Evolutionary conservation across 2,113 vertebrate species (phyloP).

Genomic region (Dermatemys mawii): DNA sequence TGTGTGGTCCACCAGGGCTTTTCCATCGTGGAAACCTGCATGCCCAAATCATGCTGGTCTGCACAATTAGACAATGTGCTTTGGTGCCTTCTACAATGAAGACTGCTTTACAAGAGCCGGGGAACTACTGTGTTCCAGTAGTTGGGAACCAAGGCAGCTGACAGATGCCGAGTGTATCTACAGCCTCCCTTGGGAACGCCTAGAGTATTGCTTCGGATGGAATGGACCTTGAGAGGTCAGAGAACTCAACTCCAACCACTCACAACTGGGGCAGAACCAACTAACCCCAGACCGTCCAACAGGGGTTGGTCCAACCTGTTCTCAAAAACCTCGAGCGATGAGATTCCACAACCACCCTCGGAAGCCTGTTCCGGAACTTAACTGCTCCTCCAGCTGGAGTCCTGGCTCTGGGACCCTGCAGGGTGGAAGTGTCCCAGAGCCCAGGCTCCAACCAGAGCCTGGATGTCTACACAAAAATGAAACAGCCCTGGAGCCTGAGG

Average conservation of each 20-base stretch:
- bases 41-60: neutral
- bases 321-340: neutral
- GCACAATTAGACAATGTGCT: neutral
- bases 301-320: neutral
- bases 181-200: neutral
- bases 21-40: too few species aligned
- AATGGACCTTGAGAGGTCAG: neutral
- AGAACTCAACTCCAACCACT: neutral
- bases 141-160: too few species aligned
- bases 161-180: too few species aligned
- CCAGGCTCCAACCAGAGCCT: too few species aligned
- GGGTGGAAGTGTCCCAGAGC: too few species aligned
- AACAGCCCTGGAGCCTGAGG: too few species aligned
- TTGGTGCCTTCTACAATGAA: neutral
- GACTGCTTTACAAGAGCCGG: neutral
- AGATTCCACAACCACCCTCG: neutral
- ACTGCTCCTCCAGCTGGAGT: too few species aligned
- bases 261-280: neutral
- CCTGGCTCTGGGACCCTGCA: too few species aligned
- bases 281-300: neutral
- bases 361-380: neutral
- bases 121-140: neutral
- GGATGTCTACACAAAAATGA: too few species aligned
- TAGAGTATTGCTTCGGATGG: too few species aligned
- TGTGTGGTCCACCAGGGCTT: too few species aligned